Evolutionary conservation across 2,113 vertebrate species (phyloP).

Genomic region (Cynopterus brachyotis): DNA sequence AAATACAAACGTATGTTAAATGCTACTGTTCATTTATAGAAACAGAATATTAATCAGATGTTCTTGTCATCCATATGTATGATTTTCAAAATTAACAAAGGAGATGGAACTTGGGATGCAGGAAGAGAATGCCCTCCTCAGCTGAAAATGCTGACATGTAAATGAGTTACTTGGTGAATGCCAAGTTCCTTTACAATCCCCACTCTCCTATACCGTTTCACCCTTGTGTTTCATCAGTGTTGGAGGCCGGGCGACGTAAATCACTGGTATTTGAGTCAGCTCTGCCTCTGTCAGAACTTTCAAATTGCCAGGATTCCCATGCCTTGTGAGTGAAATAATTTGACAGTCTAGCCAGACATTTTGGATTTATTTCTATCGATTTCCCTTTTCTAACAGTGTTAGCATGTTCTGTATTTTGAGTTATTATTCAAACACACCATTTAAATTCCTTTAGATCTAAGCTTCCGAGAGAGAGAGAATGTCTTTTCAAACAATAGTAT

Average conservation of each 20-base stretch:
- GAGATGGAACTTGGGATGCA: background rate
- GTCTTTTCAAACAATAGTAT: background rate
- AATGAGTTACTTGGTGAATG: background rate
- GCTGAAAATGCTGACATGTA: background rate
- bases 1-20: background rate
- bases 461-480: background rate
- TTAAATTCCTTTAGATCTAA: constrained; percentile 23
- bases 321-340: background rate
- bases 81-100: constrained; percentile 21
- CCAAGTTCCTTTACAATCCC: background rate
- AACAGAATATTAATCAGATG: background rate
- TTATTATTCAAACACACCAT: background rate
- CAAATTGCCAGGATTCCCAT: background rate
- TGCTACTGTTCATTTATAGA: background rate
- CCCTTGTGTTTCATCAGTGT: background rate
- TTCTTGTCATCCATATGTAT: background rate
- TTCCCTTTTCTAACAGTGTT: background rate
- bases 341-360: background rate
- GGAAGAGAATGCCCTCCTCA: background rate
- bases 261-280: background rate
- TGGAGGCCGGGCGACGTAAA: background rate
- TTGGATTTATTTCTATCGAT: background rate
- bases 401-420: background rate
- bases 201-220: background rate
- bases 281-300: background rate